phyloP scores from a whole-genome alignment of 2,797 vertebrate genomes.

The Hipposideros larvatus region DNA sequence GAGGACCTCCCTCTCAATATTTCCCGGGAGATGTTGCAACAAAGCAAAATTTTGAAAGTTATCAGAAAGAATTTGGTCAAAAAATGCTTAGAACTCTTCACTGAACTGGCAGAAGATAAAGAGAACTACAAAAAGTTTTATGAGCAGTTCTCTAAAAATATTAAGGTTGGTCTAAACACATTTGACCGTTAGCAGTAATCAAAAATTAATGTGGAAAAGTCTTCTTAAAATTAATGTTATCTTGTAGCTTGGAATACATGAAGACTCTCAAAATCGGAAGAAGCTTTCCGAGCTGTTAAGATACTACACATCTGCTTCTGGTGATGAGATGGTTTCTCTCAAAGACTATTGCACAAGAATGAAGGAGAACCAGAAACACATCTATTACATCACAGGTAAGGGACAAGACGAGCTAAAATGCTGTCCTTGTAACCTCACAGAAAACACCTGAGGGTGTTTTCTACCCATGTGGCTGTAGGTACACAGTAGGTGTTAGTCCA shows the following conservation, averaged over 20 bases:
- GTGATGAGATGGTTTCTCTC: constrained; percentile 96
- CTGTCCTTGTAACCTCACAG: accelerated
- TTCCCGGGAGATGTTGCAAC: constrained; percentile 98
- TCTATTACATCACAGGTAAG: constrained; percentile 94
- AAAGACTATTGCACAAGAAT: constrained; percentile 96
- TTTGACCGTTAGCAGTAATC: accelerated
- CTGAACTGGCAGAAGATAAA: constrained; percentile 94
- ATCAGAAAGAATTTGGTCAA: constrained; percentile 98
- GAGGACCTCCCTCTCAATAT: constrained; percentile 97
- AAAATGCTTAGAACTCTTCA: constrained; percentile 97
- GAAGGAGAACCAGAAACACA: constrained; percentile 97
- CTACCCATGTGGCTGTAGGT: accelerated
- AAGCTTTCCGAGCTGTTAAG: constrained; percentile 94
- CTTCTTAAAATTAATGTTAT: accelerated
- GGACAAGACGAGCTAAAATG: accelerated
- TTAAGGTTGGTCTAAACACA: constrained; percentile 91
- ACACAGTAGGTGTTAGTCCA: accelerated
- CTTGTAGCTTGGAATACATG: constrained; percentile 94
- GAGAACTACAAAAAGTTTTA: constrained; percentile 97
- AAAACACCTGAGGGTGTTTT: no score
- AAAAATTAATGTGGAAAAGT: accelerated
- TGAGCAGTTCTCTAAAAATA: constrained; percentile 96
- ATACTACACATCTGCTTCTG: constrained; percentile 95
- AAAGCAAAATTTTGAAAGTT: constrained; percentile 98
- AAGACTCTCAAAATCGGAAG: constrained; percentile 96